phyloP scores from a whole-genome alignment of 2,888 invertebrate species.

The Willowsia nigromaculata region DNA sequence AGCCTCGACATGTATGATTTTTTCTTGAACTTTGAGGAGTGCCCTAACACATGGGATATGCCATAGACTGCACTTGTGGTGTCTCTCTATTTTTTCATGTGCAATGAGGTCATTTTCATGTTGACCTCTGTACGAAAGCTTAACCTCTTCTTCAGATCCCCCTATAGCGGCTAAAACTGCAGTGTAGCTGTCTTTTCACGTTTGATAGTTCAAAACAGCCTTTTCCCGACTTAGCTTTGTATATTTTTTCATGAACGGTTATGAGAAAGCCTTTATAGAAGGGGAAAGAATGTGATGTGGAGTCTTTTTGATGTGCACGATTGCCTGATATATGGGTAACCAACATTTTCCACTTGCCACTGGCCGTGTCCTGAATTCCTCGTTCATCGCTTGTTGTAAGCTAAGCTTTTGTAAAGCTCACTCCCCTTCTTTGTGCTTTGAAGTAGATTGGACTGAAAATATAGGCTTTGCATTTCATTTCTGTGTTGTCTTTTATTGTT shows the following conservation, averaged over 20 bases:
- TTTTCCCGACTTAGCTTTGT: not conserved
- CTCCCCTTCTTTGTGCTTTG: constrained; percentile 33
- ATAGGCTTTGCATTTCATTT: too few species aligned
- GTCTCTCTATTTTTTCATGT: constrained; percentile 34
- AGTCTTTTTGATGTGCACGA: not conserved
- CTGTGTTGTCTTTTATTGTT: too few species aligned
- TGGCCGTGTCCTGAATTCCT: constrained; percentile 61
- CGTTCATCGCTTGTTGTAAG: not conserved
- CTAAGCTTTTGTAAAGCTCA: not conserved
- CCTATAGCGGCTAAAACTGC: not conserved
- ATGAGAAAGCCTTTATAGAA: not conserved
- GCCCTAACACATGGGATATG: not conserved
- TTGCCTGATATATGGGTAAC: constrained; percentile 42
- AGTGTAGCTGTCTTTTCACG: constrained; percentile 7
- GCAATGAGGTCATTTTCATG: constrained; percentile 49
- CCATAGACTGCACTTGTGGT: not conserved
- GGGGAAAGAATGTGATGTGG: not conserved
- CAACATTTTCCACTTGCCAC: constrained; percentile 58
- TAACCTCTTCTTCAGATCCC: constrained; percentile 8
- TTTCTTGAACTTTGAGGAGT: not conserved
- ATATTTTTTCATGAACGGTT: constrained; percentile 34
- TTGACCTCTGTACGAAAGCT: constrained; percentile 42
- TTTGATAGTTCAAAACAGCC: not conserved
- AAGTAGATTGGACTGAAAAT: constrained; percentile 28
- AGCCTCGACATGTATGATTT: not conserved